Evolutionary conservation across 2,113 vertebrate species (phyloP), one percentile per base, ranked within the genome.

Genomic region (Maccullochella peelii): DNA sequence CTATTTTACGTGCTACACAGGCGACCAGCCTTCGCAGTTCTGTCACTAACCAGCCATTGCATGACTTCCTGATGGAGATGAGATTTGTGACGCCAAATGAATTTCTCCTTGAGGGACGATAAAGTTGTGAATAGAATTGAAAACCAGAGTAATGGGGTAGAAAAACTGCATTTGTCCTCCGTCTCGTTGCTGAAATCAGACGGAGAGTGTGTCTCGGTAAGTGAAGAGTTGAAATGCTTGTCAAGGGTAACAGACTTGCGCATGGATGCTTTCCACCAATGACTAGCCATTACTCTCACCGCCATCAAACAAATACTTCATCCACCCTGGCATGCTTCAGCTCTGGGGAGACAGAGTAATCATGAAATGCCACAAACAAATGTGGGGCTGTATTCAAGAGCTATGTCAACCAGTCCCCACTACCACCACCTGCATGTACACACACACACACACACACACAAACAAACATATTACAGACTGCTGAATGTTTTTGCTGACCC

Each of bases 81-180:
- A 93, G 90, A 93, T 94, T 93, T 94, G 92, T 84, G 89, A 92
- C 82, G 86, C 77, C 72, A 88, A 92, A 94, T 93, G 83, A 91
- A 93, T 91, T 91, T 90, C 89, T 93, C 93, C 93, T 92, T 91
- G 93, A 91, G 92, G 89, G 90, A 86, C 90, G 72, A 92, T 93
- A 92, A 95, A 93, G 88, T 93, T 91, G 92, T 93, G 92, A 92
- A 93, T 87, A 71, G 87, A 93, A 94, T 89, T 89, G 88, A 92
- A 92, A 94, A 90, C 75, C 33, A 69, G 86, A 87, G 90, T 93
- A 93, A 94, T 94, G 92, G 92, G 74, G 82, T 86, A 91, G 91
- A 93, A 93, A 91, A 91, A 75, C 77, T 84, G 80, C 80, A 83
- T 91, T 92, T 89, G 86, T 92, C 88, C 91, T 86, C 73, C 16